Percentiles rank a stretch among this genome's conserved stretches.
Evolutionary conservation across 2,888 invertebrate genomes (phyloP).

Genomic region (Acleris cristana): DNA sequence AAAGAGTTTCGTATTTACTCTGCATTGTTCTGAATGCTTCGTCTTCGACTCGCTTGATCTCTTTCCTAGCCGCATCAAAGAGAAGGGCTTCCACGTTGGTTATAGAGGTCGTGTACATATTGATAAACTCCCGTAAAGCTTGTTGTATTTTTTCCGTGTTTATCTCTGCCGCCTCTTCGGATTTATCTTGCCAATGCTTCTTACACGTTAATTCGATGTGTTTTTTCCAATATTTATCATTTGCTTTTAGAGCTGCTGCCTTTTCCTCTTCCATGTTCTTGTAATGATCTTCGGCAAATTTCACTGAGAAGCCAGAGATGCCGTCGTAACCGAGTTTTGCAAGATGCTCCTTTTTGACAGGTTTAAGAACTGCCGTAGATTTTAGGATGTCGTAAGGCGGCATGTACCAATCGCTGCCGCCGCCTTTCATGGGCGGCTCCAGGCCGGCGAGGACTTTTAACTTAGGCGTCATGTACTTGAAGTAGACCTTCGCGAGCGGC

Average conservation of each 20-base stretch:
- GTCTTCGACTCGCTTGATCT: conserved; percentile 56
- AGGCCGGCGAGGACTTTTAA: conserved; percentile 68
- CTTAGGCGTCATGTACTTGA: conserved; percentile 67
- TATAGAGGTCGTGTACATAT: conserved; percentile 58
- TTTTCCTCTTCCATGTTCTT: conserved; percentile 55
- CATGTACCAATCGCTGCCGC: conserved; percentile 68
- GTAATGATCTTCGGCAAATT: conserved; percentile 52
- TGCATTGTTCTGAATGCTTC: conserved; percentile 58
- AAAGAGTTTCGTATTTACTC: conserved; percentile 49
- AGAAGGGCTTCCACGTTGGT: conserved; percentile 63
- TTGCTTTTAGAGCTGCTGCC: conserved; percentile 50
- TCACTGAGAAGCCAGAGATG: conserved; percentile 56
- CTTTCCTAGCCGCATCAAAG: conserved; percentile 56
- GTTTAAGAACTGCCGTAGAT: conserved; percentile 63
- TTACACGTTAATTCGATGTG: conserved; percentile 47
- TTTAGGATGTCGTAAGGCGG: conserved; percentile 64
- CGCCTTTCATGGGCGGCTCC: conserved; percentile 69
- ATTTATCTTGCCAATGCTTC: conserved; percentile 51
- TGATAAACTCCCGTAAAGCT: conserved; percentile 60
- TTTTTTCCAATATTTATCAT: conserved; percentile 61
- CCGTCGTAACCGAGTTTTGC: conserved; percentile 60
- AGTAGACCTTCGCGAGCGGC: conserved; percentile 67
- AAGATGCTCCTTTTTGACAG: conserved; percentile 57
- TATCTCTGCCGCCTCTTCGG: conserved; percentile 46
- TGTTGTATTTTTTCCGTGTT: conserved; percentile 59